Evolutionary conservation across 1,140 invertebrate genomes (phyloP), one percentile per base, ranked within the genome.

Genomic region (Brachionus koreanus): DNA sequence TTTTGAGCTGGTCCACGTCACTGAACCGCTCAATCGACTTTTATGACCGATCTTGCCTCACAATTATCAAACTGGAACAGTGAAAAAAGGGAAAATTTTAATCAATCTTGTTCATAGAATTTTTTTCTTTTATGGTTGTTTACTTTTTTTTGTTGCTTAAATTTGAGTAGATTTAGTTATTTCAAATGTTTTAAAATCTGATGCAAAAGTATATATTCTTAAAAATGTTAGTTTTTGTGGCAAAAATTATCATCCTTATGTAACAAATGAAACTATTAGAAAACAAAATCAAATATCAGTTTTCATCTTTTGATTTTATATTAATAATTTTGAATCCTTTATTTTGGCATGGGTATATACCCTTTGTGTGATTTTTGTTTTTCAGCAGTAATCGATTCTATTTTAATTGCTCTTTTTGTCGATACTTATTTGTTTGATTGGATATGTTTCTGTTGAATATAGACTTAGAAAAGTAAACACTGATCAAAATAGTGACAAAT

Each of bases 11-110:
- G 95, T 0, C 95, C 95, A 46, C 93, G 98, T 91, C n/a, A n/a
- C n/a, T 98, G 96, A 96, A 93, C 95, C 0, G 94, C 96, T 4
- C 95, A 98, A 87, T 95, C 95, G 69, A 95, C 94, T 0, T 98
- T 98, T 86, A 89, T 98, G 5, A 98, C 95, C 0, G 94, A 97
- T 85, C 94, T 93, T 5, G 95, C 94, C 16, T 93, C 93, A 52
- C 93, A 95, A 83, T 91, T 89, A 82, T 86, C 90, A 5, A 85
- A 86, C 37, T 76, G 89, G 29, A 89, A 86, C 0, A 84, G 85
- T 3, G 85, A 95, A 85, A 91, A 93, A 0, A 92, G 93, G 5
- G 94, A 97, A 86, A 93, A 93, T 7, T 94, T 97, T 83, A 94
- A 97, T 92, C 96, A 98, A 86, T 94, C 94, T 0, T 74, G 69